These are phyloP conservation scores for Scomberomorus guttatus DNA, from an alignment of 2,797 vertebrate species.

Conservation along the genomic window DNA sequence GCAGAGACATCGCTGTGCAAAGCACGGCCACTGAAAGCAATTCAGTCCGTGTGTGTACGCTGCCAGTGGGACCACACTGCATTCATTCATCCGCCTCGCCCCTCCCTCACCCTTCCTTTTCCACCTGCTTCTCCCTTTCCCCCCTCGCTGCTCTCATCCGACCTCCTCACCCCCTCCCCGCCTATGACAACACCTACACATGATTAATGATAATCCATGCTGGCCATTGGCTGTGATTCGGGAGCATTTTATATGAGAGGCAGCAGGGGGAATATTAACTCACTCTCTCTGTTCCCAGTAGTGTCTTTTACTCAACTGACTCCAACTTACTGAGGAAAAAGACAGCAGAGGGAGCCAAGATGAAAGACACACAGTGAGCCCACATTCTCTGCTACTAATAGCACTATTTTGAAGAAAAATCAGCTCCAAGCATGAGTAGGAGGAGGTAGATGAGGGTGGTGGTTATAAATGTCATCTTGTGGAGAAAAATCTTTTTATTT, in stretches of 20 bases:
- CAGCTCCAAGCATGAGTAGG: constrained; percentile 67
- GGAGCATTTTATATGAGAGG: constrained; percentile 55
- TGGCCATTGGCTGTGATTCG: constrained; percentile 52
- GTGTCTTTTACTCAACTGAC: constrained; percentile 78
- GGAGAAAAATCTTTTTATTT: constrained; percentile 60
- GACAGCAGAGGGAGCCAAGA: constrained; percentile 78
- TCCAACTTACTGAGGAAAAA: constrained; percentile 73
- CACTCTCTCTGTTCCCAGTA: constrained; percentile 67
- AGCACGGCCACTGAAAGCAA: constrained; percentile 66
- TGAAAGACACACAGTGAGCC: constrained; percentile 75
- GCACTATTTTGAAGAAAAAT: constrained; percentile 72
- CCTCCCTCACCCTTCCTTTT: constrained; percentile 49
- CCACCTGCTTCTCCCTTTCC: constrained; percentile 71
- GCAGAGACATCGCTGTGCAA: constrained; percentile 71
- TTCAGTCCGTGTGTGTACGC: constrained; percentile 64
- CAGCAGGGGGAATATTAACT: constrained; percentile 57
- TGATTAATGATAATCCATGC: constrained; percentile 74
- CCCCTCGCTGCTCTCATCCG: constrained; percentile 38
- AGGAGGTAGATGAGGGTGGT: constrained; percentile 61
- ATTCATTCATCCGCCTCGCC: constrained; percentile 72
- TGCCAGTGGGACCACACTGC: constrained; percentile 73
- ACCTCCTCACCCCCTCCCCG: constrained; percentile 45
- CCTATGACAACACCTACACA: constrained; percentile 66
- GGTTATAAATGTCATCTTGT: constrained; percentile 65
- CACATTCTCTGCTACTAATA: constrained; percentile 74